phyloP scores from a whole-genome alignment of 2,888 invertebrate species.

The Diarsia rubi region DNA sequence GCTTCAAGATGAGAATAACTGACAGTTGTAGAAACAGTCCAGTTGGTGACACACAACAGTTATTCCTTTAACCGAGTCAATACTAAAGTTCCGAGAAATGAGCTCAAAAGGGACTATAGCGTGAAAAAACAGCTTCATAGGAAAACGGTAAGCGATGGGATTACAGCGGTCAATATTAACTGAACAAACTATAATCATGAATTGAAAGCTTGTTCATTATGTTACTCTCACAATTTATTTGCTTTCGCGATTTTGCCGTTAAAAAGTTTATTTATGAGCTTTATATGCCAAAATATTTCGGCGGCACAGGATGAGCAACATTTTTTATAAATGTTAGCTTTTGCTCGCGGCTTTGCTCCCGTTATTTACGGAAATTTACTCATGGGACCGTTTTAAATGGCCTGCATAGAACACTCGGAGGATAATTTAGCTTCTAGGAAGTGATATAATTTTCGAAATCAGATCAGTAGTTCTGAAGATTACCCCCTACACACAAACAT shows the following conservation, averaged over 20 bases:
- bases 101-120: conserved; percentile 1
- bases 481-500: no score
- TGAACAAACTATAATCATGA: conserved; percentile 14
- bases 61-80: not conserved
- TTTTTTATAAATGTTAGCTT: not conserved
- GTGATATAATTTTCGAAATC: no score
- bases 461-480: no score
- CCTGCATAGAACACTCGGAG: no score
- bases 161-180: conserved; percentile 50
- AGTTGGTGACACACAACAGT: not conserved
- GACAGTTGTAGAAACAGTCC: not conserved
- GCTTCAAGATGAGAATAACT: not conserved
- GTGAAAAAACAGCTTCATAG: conserved; percentile 24
- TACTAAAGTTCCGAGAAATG: conserved; percentile 14
- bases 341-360: no score
- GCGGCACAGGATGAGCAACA: not conserved
- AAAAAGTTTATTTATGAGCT: not conserved
- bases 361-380: no score
- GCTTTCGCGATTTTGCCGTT: not conserved
- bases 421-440: no score
- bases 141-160: conserved; percentile 26
- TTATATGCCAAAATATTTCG: not conserved
- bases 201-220: conserved; percentile 11
- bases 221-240: conserved; percentile 8
- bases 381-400: no score